Conservation (phyloP, 1,140 invertebrate species). For the Drosophila sproati region DNA sequence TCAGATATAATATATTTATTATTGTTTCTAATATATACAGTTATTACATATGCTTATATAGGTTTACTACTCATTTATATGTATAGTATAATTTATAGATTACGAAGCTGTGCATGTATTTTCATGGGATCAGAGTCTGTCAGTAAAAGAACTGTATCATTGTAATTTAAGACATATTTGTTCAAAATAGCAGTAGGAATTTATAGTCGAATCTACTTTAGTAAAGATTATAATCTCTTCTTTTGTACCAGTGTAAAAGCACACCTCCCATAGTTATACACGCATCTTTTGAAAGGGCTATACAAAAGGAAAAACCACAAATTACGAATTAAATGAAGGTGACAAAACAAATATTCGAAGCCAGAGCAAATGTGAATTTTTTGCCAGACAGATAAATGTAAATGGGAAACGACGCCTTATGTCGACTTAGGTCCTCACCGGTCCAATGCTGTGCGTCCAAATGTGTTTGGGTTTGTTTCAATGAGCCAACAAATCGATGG, state of each 20-base stretch:
- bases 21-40: neutral
- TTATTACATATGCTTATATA: neutral
- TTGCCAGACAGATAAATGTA: constrained; percentile 30
- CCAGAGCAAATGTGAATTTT: constrained; percentile 31
- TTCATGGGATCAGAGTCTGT: neutral
- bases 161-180: neutral
- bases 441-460: neutral
- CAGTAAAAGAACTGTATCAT: neutral
- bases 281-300: neutral
- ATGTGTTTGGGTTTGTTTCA: constrained; percentile 24
- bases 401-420: constrained; percentile 42
- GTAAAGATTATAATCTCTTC: neutral
- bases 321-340: constrained; percentile 53
- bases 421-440: constrained; percentile 5
- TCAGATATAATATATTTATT: too few relatives aligned
- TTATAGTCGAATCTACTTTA: too few relatives aligned
- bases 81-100: neutral
- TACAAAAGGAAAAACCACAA: constrained; percentile 34
- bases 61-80: neutral
- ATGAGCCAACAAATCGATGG: constrained; percentile 55
- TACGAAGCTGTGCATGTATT: neutral
- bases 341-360: constrained; percentile 56
- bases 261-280: neutral
- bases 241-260: constrained; percentile 1
- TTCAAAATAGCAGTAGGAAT: too few relatives aligned